Conservation (phyloP, 2,888 invertebrate genomes). For the Limenitis camilla region DNA sequence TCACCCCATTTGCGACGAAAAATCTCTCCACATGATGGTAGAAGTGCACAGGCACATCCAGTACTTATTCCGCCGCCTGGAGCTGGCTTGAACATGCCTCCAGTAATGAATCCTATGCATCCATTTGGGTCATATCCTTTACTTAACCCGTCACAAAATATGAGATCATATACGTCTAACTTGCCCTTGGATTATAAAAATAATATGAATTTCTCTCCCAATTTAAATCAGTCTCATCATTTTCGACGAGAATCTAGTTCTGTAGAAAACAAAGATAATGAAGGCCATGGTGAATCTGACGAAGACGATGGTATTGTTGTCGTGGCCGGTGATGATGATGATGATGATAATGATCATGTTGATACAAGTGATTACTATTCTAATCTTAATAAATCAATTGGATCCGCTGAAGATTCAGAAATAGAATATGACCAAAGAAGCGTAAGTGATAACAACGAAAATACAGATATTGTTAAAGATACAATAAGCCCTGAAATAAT, state of each 20-base stretch:
- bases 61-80: constrained; percentile 83
- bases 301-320: constrained; percentile 86
- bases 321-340: constrained; percentile 85
- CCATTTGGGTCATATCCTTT: constrained; percentile 87
- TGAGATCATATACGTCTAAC: constrained; percentile 72
- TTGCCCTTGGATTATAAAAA: constrained; percentile 70
- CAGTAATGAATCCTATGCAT: constrained; percentile 80
- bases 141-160: constrained; percentile 80
- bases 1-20: constrained; percentile 95
- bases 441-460: constrained; percentile 57
- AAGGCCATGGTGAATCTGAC: constrained; percentile 79
- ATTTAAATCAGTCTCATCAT: constrained; percentile 51
- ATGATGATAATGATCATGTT: constrained; percentile 76
- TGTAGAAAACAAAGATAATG: constrained; percentile 71
- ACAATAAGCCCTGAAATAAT: constrained; percentile 73
- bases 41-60: constrained; percentile 90
- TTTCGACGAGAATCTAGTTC: constrained; percentile 55
- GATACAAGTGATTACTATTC: constrained; percentile 64
- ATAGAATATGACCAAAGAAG: constrained; percentile 64
- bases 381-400: constrained; percentile 54
- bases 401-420: constrained; percentile 61
- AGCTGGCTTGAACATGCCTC: constrained; percentile 77
- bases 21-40: constrained; percentile 94
- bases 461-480: constrained; percentile 60
- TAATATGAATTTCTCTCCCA: constrained; percentile 50